Conservation (phyloP, 2,888 invertebrate genomes). For the Xestia rhomboidea region DNA sequence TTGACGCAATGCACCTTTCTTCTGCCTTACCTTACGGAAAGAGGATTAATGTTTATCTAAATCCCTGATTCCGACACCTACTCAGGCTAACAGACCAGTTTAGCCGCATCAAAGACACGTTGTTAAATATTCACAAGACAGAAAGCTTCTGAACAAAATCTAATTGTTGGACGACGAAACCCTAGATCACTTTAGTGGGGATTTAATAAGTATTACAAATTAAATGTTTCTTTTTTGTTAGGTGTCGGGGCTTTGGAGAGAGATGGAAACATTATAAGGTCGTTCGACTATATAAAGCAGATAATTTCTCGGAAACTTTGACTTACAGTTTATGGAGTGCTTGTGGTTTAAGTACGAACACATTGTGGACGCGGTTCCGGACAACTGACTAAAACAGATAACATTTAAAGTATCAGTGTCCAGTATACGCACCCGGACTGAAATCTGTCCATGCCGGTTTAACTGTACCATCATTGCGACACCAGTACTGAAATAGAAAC, state of each 20-base stretch:
- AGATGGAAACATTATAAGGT: background rate
- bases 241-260: background rate
- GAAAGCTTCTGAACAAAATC: slow-evolving; percentile 12
- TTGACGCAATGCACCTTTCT: slow-evolving; percentile 1
- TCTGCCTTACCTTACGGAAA: background rate
- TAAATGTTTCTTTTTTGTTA: background rate
- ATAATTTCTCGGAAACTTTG: background rate
- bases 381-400: background rate
- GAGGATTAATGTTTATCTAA: background rate
- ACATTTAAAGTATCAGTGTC: background rate
- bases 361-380: background rate
- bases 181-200: slow-evolving; percentile 5
- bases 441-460: background rate
- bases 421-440: background rate
- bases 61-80: background rate
- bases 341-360: background rate
- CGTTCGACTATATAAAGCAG: background rate
- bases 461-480: background rate
- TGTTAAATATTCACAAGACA: slow-evolving; percentile 34
- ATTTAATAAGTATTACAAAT: slow-evolving; percentile 5
- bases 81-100: background rate
- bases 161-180: slow-evolving; percentile 9
- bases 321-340: background rate
- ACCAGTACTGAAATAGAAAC: background rate
- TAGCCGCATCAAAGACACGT: slow-evolving; percentile 9